phyloP scores from a whole-genome alignment of 2,888 invertebrate species.

The Phortica okadai region DNA sequence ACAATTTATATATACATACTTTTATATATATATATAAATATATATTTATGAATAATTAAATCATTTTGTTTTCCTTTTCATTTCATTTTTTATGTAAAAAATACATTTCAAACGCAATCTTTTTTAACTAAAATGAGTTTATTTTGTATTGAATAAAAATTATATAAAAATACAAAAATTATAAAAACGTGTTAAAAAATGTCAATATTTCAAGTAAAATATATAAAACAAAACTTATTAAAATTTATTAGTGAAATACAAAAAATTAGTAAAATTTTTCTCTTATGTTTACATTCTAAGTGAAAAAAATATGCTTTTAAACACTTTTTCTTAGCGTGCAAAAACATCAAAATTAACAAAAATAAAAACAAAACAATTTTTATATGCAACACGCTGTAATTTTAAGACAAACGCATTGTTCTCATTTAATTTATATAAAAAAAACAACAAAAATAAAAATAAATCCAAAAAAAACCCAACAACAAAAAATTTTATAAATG shows the following conservation, averaged over 20 bases:
- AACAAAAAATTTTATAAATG: conserved; percentile 42
- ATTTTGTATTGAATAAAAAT: conserved; percentile 6
- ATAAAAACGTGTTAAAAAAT: conserved; percentile 20
- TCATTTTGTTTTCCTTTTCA: conserved; percentile 30
- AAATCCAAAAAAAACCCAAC: conserved; percentile 58
- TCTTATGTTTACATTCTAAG: background rate
- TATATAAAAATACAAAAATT: background rate
- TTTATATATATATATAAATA: conserved; percentile 35
- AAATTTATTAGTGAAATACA: conserved; percentile 15
- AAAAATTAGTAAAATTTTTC: conserved; percentile 25
- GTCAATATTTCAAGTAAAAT: conserved; percentile 1
- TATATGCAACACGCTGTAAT: conserved; percentile 59
- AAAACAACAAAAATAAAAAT: conserved; percentile 48
- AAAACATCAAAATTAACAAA: conserved; percentile 37
- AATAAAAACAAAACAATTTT: conserved; percentile 37
- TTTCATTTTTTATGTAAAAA: conserved; percentile 1
- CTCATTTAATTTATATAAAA: conserved; percentile 70
- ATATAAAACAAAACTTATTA: background rate
- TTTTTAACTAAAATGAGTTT: conserved; percentile 28
- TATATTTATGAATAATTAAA: conserved; percentile 33
- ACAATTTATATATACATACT: conserved; percentile 42
- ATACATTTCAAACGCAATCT: conserved; percentile 2
- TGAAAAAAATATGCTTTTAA: conserved; percentile 33
- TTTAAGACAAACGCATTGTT: conserved; percentile 72
- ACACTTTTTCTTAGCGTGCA: conserved; percentile 54